These are phyloP conservation scores for Lucilia cuprina DNA, from an alignment of 1,140 invertebrate genomes.

Conservation along the genomic window DNA sequence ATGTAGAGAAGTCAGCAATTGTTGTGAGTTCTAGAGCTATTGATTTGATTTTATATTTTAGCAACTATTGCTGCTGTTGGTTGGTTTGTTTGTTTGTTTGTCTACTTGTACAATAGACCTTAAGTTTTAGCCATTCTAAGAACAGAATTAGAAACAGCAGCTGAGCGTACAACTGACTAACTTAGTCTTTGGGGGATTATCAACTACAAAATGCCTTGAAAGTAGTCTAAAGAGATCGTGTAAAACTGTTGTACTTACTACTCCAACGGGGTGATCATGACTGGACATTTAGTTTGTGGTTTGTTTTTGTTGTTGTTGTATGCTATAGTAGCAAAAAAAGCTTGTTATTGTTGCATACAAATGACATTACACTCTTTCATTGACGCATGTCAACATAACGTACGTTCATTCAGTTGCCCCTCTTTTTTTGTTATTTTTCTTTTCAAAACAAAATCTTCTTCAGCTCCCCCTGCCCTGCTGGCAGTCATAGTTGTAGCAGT, in stretches of 20 bases:
- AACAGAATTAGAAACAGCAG: no score
- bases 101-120: not conserved
- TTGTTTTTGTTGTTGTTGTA: not conserved
- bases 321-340: not conserved
- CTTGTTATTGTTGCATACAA: conserved; percentile 34
- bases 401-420: not conserved
- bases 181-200: conserved; percentile 22
- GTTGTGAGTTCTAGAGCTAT: not conserved
- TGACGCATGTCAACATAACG: conserved; percentile 29
- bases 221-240: conserved; percentile 10
- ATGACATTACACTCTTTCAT: conserved; percentile 30
- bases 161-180: not conserved
- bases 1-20: not conserved
- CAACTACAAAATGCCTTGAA: conserved; percentile 8
- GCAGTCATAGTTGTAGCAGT: not conserved
- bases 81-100: not conserved
- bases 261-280: not conserved
- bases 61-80: not conserved
- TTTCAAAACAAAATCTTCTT: no score
- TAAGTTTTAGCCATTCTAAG: not conserved
- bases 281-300: not conserved
- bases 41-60: not conserved
- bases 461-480: not conserved
- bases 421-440: not conserved
- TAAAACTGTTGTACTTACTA: conserved; percentile 13